phyloP scores from a whole-genome alignment of 2,888 invertebrate species.

The Petrolisthes manimaculis region DNA sequence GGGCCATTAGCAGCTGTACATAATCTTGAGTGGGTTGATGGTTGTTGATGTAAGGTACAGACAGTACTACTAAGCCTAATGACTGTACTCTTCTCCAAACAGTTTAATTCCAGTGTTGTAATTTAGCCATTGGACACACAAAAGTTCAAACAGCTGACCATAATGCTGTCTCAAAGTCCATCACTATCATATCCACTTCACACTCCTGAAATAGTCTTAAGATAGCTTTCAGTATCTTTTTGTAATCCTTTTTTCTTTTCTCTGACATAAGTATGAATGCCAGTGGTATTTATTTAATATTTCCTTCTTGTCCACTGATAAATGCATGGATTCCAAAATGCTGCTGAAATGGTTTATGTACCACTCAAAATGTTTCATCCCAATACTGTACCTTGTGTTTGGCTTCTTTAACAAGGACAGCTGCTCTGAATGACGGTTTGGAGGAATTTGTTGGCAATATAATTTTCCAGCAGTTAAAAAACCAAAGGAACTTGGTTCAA shows the following conservation, averaged over 20 bases:
- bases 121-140: slow-evolving; percentile 11
- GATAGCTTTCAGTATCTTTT: slow-evolving; percentile 16
- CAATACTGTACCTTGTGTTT: slow-evolving; percentile 13
- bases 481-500: slow-evolving; percentile 2
- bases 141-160: slow-evolving; percentile 17
- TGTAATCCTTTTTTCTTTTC: slow-evolving; percentile 38
- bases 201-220: slow-evolving; percentile 25
- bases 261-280: not conserved
- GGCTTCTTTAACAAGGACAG: slow-evolving; percentile 8
- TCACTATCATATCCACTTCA: slow-evolving; percentile 24
- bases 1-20: slow-evolving; percentile 1
- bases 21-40: slow-evolving; percentile 14
- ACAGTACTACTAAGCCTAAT: slow-evolving; percentile 5
- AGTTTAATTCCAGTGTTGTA: slow-evolving; percentile 26
- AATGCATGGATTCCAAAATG: slow-evolving; percentile 20
- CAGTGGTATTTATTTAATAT: slow-evolving; percentile 19
- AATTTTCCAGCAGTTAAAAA: slow-evolving; percentile 11
- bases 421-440: not conserved
- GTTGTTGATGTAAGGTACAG: not conserved
- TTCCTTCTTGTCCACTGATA: not conserved
- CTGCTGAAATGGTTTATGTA: not conserved
- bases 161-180: slow-evolving; percentile 24
- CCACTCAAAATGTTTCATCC: slow-evolving; percentile 18
- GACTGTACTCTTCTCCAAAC: not conserved
- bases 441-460: slow-evolving; percentile 16